Evolutionary conservation across 2,113 vertebrate species (phyloP).

Genomic region (Strix uralensis): DNA sequence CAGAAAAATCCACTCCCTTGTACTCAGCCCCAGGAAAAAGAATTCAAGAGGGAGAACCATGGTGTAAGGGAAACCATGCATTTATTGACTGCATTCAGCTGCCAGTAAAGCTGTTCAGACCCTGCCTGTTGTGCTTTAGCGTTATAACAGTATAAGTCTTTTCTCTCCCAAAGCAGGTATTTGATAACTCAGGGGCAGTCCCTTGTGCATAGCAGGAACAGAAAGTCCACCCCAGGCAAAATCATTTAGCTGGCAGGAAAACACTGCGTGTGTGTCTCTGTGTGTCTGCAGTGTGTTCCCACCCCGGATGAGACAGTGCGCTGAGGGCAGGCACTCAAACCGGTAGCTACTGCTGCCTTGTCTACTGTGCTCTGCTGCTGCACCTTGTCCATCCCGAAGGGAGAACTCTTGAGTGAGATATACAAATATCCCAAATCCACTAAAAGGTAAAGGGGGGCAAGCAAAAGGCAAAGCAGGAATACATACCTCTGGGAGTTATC

Average conservation of each 20-base stretch:
- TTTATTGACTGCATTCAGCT: background rate
- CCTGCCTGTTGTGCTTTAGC: background rate
- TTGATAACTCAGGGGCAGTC: background rate
- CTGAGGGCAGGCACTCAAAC: background rate
- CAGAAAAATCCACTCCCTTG: background rate
- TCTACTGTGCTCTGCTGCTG: background rate
- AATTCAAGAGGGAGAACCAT: background rate
- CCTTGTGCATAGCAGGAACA: background rate
- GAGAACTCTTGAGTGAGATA: background rate
- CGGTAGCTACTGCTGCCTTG: background rate
- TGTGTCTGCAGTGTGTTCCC: background rate
- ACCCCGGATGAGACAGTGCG: background rate
- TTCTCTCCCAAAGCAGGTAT: background rate
- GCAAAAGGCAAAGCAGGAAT: background rate
- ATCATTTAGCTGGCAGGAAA: background rate
- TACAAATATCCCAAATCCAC: background rate
- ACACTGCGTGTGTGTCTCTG: background rate
- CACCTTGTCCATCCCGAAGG: background rate
- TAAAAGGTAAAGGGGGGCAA: background rate
- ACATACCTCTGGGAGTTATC: constrained; percentile 78
- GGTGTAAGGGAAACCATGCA: background rate
- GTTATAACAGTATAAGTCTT: background rate
- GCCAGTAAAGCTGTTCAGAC: background rate
- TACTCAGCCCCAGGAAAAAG: background rate
- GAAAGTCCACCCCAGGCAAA: background rate